These are phyloP conservation scores for Halictus ligatus DNA, from an alignment of 2,888 invertebrate genomes.

Conservation along the genomic window DNA sequence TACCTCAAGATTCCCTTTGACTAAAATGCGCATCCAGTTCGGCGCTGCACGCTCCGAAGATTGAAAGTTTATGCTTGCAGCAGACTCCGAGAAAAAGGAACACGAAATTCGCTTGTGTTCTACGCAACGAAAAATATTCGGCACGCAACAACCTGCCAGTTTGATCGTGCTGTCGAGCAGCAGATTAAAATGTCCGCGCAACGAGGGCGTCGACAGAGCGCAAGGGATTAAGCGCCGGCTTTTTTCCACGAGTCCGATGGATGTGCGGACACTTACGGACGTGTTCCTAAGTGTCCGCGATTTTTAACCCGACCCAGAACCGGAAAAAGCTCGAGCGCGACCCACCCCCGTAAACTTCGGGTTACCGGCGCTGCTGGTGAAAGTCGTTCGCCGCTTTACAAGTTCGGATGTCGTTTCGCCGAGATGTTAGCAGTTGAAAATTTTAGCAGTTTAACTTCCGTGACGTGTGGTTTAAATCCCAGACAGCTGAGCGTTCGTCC, in stretches of 20 bases:
- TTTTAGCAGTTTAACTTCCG: conserved; percentile 3
- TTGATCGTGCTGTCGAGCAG: not conserved
- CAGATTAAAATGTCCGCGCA: not conserved
- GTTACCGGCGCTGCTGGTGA: not conserved
- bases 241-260: not conserved
- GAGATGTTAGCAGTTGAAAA: conserved; percentile 15
- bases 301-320: not conserved
- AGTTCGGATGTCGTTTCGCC: conserved; percentile 4
- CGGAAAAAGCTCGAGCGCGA: not conserved
- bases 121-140: not conserved
- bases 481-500: not conserved
- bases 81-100: not conserved
- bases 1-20: not conserved
- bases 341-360: not conserved
- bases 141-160: not conserved
- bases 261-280: not conserved
- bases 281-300: not conserved
- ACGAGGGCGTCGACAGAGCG: not conserved
- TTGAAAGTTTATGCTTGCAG: not conserved
- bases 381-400: not conserved
- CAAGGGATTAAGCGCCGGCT: not conserved
- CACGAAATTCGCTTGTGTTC: not conserved
- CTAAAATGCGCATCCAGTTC: not conserved
- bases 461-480: conserved; percentile 5
- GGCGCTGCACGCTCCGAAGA: not conserved